Evolutionary conservation across 1,140 invertebrate species (phyloP).

Genomic region (Oppia nitens): DNA sequence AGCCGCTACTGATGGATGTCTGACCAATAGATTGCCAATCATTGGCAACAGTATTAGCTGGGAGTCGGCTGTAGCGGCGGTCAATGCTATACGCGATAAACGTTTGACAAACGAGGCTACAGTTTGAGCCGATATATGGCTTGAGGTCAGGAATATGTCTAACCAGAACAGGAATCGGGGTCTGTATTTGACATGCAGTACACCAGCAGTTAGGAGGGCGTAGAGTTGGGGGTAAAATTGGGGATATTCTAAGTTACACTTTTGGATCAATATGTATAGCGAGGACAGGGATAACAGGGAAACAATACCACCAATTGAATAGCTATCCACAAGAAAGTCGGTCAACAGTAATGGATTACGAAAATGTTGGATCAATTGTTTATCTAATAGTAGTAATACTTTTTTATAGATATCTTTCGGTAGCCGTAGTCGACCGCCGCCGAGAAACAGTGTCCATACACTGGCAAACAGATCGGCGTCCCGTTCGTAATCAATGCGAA

Average conservation of each 20-base stretch:
- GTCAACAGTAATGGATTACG: conserved; percentile 62
- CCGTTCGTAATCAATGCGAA: conserved; percentile 18
- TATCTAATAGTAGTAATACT: conserved; percentile 58
- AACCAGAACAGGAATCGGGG: conserved; percentile 61
- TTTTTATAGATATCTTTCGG: conserved; percentile 43
- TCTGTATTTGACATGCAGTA: conserved; percentile 79
- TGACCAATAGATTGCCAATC: conserved; percentile 64
- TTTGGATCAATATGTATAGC: conserved; percentile 70
- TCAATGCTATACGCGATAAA: conserved; percentile 57
- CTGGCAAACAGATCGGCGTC: conserved; percentile 25
- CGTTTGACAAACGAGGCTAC: conserved; percentile 87
- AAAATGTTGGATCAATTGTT: conserved; percentile 60
- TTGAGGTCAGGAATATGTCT: conserved; percentile 78
- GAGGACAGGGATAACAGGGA: conserved; percentile 81
- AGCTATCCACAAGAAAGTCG: conserved; percentile 80
- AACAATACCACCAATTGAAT: conserved; percentile 65
- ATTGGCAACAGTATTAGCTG: conserved; percentile 60
- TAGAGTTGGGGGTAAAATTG: conserved; percentile 88
- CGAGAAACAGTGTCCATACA: conserved; percentile 47
- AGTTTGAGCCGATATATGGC: conserved; percentile 72
- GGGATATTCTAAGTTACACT: conserved; percentile 85
- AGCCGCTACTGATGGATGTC: conserved; percentile 45
- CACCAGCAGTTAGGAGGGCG: conserved; percentile 68
- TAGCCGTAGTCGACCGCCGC: conserved; percentile 41
- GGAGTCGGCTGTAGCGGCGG: conserved; percentile 61